These are phyloP conservation scores for Orbicella faveolata DNA, from an alignment of 64 coral and sea anemone species.

Conservation along the genomic window DNA sequence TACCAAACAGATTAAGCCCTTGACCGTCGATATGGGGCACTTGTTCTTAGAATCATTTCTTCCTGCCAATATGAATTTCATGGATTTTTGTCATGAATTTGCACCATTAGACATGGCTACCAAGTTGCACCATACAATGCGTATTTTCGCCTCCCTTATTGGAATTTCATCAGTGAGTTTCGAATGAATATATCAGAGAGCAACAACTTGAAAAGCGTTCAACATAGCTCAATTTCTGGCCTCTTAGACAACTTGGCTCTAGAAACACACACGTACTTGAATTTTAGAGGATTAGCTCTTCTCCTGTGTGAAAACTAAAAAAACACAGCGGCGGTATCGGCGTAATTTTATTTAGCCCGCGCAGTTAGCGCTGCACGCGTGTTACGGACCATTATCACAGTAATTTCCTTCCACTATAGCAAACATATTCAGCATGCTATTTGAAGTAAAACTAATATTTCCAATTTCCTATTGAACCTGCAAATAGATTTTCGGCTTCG, in stretches of 20 bases:
- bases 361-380: constrained; percentile 1
- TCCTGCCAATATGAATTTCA: too few relatives aligned
- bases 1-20: neutral
- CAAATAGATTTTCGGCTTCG: constrained; percentile 9
- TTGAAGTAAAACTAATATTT: constrained; percentile 19
- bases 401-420: neutral
- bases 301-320: neutral
- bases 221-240: neutral
- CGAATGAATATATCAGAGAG: neutral
- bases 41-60: too few relatives aligned
- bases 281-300: neutral
- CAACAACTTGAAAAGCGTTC: neutral
- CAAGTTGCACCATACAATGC: too few relatives aligned
- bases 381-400: neutral
- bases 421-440: constrained; percentile 18
- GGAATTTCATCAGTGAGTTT: too few relatives aligned
- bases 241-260: neutral
- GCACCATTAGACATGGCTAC: too few relatives aligned
- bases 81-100: too few relatives aligned
- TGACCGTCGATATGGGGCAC: neutral
- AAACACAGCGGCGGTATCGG: neutral
- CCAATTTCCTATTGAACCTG: constrained; percentile 17
- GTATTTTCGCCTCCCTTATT: too few relatives aligned
- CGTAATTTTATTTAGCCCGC: neutral
- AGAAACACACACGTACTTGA: neutral